A percentile compares a stretch with the other conserved stretches of the same genome.
phyloP scores from a whole-genome alignment of 2,797 vertebrate genomes.

The Kryptopterus vitreolus region DNA sequence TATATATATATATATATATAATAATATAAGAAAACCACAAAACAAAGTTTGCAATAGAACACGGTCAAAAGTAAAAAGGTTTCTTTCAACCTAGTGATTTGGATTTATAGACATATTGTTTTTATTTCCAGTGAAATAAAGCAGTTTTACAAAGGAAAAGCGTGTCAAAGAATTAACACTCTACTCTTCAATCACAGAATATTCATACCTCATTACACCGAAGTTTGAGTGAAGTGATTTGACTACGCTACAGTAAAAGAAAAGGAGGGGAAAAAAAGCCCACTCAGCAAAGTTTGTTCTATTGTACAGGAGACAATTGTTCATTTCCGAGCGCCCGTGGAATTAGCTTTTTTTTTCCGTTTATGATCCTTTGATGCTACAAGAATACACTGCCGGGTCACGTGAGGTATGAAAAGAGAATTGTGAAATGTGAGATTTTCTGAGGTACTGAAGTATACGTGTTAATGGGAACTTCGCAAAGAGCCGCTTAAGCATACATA shows the following conservation, averaged over 20 bases:
- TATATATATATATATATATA: no score
- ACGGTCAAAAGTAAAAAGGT: no score
- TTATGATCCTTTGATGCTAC: background rate
- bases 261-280: background rate
- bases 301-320: slow-evolving; percentile 52
- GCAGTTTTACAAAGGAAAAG: background rate
- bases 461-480: background rate
- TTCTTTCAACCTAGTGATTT: no score
- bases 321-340: slow-evolving; percentile 41
- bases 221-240: slow-evolving; percentile 31
- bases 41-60: no score
- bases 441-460: background rate
- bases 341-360: slow-evolving; percentile 6
- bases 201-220: background rate
- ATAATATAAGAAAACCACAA: no score
- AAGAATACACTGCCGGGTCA: background rate
- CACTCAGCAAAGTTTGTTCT: slow-evolving; percentile 55
- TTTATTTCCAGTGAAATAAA: background rate
- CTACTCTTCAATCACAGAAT: background rate
- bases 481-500: background rate
- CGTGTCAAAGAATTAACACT: background rate
- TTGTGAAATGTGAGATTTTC: background rate
- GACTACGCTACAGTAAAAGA: slow-evolving; percentile 52
- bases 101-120: no score
- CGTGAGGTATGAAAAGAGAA: background rate